Conservation (phyloP, 2,113 vertebrate genomes). For the Geothlypis trichas region DNA sequence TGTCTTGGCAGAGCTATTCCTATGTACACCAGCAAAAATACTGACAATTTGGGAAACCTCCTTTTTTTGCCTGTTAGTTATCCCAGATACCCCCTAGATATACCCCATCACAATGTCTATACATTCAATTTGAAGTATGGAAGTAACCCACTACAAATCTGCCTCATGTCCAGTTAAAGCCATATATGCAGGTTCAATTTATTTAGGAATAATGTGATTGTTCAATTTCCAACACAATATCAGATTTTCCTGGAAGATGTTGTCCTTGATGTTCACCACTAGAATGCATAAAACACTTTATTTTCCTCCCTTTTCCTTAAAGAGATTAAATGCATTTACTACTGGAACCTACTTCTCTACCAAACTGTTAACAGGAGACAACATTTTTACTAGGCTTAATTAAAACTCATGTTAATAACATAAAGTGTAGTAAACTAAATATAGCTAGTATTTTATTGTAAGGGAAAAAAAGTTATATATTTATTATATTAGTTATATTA, state of each 20-base stretch:
- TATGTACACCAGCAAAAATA: neutral
- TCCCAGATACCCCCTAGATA: neutral
- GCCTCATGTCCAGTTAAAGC: neutral
- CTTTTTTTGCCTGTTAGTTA: neutral
- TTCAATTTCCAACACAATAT: neutral
- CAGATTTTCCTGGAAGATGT: neutral
- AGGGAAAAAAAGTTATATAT: neutral
- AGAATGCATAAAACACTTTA: conserved; percentile 4
- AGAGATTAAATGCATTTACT: conserved; percentile 42
- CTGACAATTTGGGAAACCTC: neutral
- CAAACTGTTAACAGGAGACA: conserved; percentile 27
- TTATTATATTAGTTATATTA: neutral
- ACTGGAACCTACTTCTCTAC: conserved; percentile 46
- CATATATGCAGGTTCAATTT: neutral
- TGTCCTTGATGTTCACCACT: neutral
- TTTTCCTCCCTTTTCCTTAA: neutral
- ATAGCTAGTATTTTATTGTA: neutral
- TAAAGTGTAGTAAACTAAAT: neutral
- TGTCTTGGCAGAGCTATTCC: neutral
- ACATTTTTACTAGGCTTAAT: conserved; percentile 52
- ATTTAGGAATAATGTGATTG: neutral
- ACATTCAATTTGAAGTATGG: neutral
- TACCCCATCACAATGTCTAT: neutral
- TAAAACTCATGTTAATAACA: conserved; percentile 62
- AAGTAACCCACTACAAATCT: neutral